Evolutionary conservation across 2,888 invertebrate genomes (phyloP), one percentile per base, ranked within the genome.

Genomic region (Athrips mouffetella): DNA sequence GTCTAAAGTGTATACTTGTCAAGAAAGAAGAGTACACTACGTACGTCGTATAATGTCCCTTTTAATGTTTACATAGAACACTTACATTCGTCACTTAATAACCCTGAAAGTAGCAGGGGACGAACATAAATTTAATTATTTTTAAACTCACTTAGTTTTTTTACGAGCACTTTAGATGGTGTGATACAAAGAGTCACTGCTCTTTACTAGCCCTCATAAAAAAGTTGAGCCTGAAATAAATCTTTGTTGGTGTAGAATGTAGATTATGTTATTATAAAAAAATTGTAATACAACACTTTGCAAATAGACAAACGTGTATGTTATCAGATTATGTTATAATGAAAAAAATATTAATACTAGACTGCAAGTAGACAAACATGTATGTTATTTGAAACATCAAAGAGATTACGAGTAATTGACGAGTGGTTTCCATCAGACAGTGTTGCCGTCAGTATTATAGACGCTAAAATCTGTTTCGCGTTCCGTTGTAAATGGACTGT

Each of bases 401-500:
- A 80, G 76, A 59, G 63, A 54, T 62, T 60, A 57, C 54, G 60
- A n/a, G n/a, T n/a, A n/a, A 18, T 37, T 65, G 63, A 58, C 58
- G 54, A 56, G 60, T 76, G 74, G 70, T 74, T 75, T 72, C 59
- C 63, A 71, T 79, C 73, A 71, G 60, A 63, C 57, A 63, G 13
- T 45, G 21, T n/a, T 56, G 62, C 60, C 65, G 68, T 67, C 60
- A 59, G 60, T 56, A 53, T 60, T 62, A 71, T 65, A 60, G 58
- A 56, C 52, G 56, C 50, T 58, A 46, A 60, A 73, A 72, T 73
- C 72, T 76, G 73, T 70, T 79, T 76, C 60, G 62, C 65, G 64
- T 78, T 68, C 56, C 58, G 52, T 59, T 63, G 67, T 67, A 71
- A 77, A 66, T 69, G 69, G 73, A 70, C 65, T 65, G 65, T 65